Evolutionary conservation across 2,888 invertebrate species (phyloP).

Genomic region (Prosapia bicincta): DNA sequence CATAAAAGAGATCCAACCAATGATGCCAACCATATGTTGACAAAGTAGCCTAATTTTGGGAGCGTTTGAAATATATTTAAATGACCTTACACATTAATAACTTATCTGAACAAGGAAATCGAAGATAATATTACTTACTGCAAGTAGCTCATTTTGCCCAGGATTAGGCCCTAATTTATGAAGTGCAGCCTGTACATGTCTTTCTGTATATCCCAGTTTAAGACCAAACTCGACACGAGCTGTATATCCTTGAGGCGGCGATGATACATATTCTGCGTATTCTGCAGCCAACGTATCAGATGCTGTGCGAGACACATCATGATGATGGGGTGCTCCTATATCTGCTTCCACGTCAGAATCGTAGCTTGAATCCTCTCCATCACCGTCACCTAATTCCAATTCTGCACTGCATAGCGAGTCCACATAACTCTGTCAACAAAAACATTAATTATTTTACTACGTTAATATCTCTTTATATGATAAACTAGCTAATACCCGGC

Average conservation of each 20-base stretch:
- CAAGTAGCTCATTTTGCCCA: slow-evolving; percentile 81
- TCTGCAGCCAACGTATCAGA: slow-evolving; percentile 84
- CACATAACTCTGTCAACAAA: slow-evolving; percentile 62
- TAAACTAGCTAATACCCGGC: too few relatives aligned
- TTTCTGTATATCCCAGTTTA: slow-evolving; percentile 88
- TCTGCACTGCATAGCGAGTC: slow-evolving; percentile 54
- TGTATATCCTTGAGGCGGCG: slow-evolving; percentile 47
- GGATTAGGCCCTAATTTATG: slow-evolving; percentile 81
- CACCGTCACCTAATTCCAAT: slow-evolving; percentile 42
- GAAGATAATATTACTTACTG: slow-evolving; percentile 55
- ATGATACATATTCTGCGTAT: slow-evolving; percentile 73
- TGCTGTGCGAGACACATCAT: slow-evolving; percentile 75
- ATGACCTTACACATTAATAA: too few relatives aligned
- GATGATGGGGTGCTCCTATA: slow-evolving; percentile 58
- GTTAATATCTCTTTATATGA: too few relatives aligned
- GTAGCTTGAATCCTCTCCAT: slow-evolving; percentile 77
- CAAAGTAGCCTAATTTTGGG: too few relatives aligned
- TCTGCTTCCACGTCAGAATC: slow-evolving; percentile 76
- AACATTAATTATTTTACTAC: too few relatives aligned
- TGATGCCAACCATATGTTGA: too few relatives aligned
- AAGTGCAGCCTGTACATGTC: slow-evolving; percentile 76
- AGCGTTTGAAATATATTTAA: too few relatives aligned
- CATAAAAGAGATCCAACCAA: too few relatives aligned
- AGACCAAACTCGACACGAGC: slow-evolving; percentile 84
- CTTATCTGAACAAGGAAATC: too few relatives aligned